Percentiles rank a stretch among this genome's conserved stretches.
These are phyloP conservation scores for Aspidiotus destructor DNA, from an alignment of 2,888 invertebrate genomes.

Conservation along the genomic window DNA sequence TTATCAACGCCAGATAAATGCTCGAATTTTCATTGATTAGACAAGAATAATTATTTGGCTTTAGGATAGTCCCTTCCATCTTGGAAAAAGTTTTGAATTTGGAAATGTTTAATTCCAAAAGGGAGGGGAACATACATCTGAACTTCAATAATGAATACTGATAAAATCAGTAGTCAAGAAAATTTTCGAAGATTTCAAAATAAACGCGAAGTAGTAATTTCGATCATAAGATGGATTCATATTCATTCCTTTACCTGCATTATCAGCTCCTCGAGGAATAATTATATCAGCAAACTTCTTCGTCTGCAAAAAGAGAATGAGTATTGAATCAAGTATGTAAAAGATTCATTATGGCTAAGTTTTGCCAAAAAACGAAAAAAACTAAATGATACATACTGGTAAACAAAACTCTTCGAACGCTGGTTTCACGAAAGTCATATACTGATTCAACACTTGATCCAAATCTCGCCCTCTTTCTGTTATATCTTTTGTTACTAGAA, in stretches of 20 bases:
- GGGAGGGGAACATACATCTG: too few species aligned
- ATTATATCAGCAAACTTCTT: slow-evolving; percentile 99
- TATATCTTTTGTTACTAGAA: slow-evolving; percentile 84
- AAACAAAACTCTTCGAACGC: slow-evolving; percentile 98
- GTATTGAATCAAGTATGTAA: not conserved
- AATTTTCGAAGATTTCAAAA: not conserved
- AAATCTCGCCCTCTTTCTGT: slow-evolving; percentile 88
- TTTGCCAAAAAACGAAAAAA: not conserved
- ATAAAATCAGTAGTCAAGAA: not conserved
- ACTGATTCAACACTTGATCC: slow-evolving; percentile 89
- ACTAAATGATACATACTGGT: slow-evolving; percentile 56
- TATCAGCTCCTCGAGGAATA: slow-evolving; percentile 96
- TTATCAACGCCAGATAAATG: too few species aligned
- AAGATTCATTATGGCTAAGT: not conserved
- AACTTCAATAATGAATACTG: too few species aligned
- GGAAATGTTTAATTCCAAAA: too few species aligned
- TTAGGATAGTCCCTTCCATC: too few species aligned
- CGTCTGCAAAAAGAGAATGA: slow-evolving; percentile 53
- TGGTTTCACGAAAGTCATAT: slow-evolving; percentile 98
- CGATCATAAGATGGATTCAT: not conserved
- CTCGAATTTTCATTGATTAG: too few species aligned
- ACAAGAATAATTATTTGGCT: too few species aligned
- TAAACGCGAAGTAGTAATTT: not conserved
- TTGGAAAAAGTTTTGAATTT: too few species aligned
- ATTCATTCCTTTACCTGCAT: slow-evolving; percentile 82